Evolutionary conservation across 2,888 invertebrate genomes (phyloP), one percentile per base, ranked within the genome.

Genomic region (Callyntrura sp.): DNA sequence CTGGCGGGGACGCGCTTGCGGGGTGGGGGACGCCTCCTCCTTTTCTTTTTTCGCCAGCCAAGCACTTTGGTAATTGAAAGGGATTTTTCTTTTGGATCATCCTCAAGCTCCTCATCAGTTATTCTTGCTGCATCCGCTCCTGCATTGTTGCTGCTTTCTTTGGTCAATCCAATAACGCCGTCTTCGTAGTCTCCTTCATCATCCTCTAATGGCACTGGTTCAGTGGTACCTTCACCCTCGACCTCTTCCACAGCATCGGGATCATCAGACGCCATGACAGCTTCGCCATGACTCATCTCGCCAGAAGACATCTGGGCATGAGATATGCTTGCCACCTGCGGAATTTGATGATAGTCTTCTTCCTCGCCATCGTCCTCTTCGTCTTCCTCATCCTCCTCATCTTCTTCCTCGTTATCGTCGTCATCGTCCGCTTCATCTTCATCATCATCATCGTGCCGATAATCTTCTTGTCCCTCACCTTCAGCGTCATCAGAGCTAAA

Each of bases 401-500:
- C 85, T 6, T 85, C 88, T 20, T 85, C 85, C 0, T 76, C 76
- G 11, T 85, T 76, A 17, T 85, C 85, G 12, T 86, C 28, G 20
- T 51, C 68, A 14, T 70, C 70, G 14, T 73, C 60, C 5, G 51
- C 78, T 28, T 78, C 79, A 11, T 48, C 62, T 17, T 55, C 87
- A 3, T 57, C 81, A 14, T 87, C 81, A 8, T 55, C 70, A 0
- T 82, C 82, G 12, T 82, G 48, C 0, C 57, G 51, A 28, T 91
- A 90, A 11, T 81, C 90, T 12, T 85, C 90, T 9, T 88, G 78
- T 9, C 76, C 78, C 20, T 88, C 87, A 9, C 8, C 17, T 45
- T 28, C 76, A 45, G 25, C 65, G n/a, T 73, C 45, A 14, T 2
- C 2, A 9, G 73, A 45, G 17, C 20, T n/a, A 45, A 73, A 73